Percentiles rank a stretch among this genome's conserved stretches.
Conservation (phyloP, 2,888 invertebrate genomes). For the Thereva nobilitata region DNA sequence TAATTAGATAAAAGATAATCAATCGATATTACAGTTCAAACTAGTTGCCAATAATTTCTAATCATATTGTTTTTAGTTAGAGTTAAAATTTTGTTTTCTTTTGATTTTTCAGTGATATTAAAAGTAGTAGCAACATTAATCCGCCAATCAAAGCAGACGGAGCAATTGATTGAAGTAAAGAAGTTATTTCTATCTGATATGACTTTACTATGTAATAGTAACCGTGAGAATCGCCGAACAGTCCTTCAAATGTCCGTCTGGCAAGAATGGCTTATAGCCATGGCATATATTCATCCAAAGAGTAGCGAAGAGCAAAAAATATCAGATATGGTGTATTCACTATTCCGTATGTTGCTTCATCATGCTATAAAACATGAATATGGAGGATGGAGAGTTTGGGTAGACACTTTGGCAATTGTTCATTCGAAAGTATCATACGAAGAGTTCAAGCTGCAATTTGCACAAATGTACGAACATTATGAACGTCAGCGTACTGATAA, state of each 20-base stretch:
- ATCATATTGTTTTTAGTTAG: neutral
- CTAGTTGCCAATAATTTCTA: neutral
- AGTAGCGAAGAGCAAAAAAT: slow-evolving; percentile 94
- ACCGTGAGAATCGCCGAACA: slow-evolving; percentile 94
- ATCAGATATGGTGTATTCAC: slow-evolving; percentile 96
- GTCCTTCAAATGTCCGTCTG: slow-evolving; percentile 99
- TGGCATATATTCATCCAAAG: slow-evolving; percentile 97
- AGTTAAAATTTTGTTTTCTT: neutral
- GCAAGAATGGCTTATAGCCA: slow-evolving; percentile 99
- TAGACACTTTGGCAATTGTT: slow-evolving; percentile 97
- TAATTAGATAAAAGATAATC: no score
- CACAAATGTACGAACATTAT: slow-evolving; percentile 96
- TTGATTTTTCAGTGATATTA: slow-evolving; percentile 78
- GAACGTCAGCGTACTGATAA: slow-evolving; percentile 92
- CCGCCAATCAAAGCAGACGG: slow-evolving; percentile 93
- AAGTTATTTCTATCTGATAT: slow-evolving; percentile 96
- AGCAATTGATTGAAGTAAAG: slow-evolving; percentile 89
- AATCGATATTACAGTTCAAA: no score
- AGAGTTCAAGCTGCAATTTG: slow-evolving; percentile 96
- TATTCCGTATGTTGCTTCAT: slow-evolving; percentile 96
- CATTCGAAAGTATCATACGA: slow-evolving; percentile 99
- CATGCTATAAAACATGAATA: slow-evolving; percentile 99
- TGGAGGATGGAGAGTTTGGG: slow-evolving; percentile 99
- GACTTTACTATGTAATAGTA: slow-evolving; percentile 96
- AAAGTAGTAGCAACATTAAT: slow-evolving; percentile 98